A percentile compares a stretch with the other conserved stretches of the same genome.
These are phyloP conservation scores for Oreortyx pictus DNA, from an alignment of 2,797 vertebrate species.

Conservation along the genomic window DNA sequence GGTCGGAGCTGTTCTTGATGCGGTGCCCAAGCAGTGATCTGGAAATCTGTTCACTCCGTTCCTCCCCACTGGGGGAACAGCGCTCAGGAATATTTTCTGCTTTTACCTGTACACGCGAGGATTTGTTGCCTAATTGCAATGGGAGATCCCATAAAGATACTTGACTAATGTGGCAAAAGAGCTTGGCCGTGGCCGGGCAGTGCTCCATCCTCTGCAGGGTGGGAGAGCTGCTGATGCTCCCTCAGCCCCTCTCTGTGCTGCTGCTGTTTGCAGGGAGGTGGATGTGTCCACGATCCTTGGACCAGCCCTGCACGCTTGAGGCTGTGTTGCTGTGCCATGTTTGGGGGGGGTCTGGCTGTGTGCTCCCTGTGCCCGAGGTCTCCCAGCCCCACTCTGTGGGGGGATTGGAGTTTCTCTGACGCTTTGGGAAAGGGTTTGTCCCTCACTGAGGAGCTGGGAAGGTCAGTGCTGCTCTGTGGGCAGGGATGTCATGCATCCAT, in stretches of 20 bases:
- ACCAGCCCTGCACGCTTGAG: background rate
- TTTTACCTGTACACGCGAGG: background rate
- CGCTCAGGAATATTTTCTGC: background rate
- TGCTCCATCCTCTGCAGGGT: fast-evolving
- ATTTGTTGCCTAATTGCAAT: background rate
- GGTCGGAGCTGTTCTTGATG: background rate
- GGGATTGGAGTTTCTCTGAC: background rate
- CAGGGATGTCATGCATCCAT: background rate
- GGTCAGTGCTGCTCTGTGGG: fast-evolving
- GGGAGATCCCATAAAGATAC: background rate
- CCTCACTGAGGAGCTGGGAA: fast-evolving
- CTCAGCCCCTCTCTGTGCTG: background rate
- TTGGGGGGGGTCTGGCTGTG: background rate
- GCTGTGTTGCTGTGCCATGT: background rate
- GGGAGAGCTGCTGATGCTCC: background rate
- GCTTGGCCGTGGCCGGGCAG: background rate
- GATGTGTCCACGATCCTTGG: background rate
- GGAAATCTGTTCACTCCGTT: constrained; percentile 7
- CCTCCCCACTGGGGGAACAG: background rate
- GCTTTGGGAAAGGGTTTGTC: fast-evolving
- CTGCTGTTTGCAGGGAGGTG: background rate
- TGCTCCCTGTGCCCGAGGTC: no score
- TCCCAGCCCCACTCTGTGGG: background rate
- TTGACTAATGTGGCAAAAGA: background rate
- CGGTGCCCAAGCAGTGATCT: background rate